These are phyloP conservation scores for Zaprionus lineosus DNA, from an alignment of 2,888 invertebrate species.

Conservation along the genomic window DNA sequence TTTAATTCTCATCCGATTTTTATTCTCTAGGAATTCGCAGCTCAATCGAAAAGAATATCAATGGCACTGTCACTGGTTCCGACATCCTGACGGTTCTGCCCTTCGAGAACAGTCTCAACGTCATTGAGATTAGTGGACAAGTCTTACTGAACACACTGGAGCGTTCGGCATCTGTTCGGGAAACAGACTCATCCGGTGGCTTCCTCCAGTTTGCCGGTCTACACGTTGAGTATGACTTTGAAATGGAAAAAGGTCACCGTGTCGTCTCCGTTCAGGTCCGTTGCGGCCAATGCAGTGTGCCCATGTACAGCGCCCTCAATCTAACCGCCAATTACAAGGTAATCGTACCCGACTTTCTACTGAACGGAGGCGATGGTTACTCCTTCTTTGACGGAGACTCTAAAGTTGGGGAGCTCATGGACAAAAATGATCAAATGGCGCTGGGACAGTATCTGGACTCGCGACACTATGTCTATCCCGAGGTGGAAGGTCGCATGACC, in stretches of 20 bases:
- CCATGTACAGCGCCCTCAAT: slow-evolving; percentile 85
- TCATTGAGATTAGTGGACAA: slow-evolving; percentile 87
- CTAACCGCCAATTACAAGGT: slow-evolving; percentile 86
- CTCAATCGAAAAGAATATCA: slow-evolving; percentile 85
- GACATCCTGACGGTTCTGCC: slow-evolving; percentile 90
- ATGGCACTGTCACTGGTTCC: slow-evolving; percentile 87
- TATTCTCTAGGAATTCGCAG: slow-evolving; percentile 86
- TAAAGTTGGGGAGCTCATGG: slow-evolving; percentile 69
- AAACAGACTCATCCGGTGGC: slow-evolving; percentile 86
- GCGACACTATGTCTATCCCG: slow-evolving; percentile 86
- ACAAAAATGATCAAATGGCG: slow-evolving; percentile 84
- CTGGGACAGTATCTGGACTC: slow-evolving; percentile 85
- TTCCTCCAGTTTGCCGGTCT: slow-evolving; percentile 93
- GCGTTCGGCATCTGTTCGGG: slow-evolving; percentile 85
- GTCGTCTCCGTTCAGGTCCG: slow-evolving; percentile 86
- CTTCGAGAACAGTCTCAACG: slow-evolving; percentile 88
- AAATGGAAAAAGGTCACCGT: slow-evolving; percentile 85
- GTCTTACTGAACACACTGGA: slow-evolving; percentile 87
- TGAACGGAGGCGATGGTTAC: slow-evolving; percentile 89
- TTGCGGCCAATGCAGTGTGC: slow-evolving; percentile 88
- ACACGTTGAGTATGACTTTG: slow-evolving; percentile 87
- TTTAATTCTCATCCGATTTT: too few relatives aligned
- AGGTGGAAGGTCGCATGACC: slow-evolving; percentile 86
- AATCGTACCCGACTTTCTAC: slow-evolving; percentile 87
- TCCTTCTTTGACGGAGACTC: slow-evolving; percentile 49